Evolutionary conservation across 2,888 invertebrate species (phyloP), one percentile per base, ranked within the genome.

Genomic region (Epirrita christyi): DNA sequence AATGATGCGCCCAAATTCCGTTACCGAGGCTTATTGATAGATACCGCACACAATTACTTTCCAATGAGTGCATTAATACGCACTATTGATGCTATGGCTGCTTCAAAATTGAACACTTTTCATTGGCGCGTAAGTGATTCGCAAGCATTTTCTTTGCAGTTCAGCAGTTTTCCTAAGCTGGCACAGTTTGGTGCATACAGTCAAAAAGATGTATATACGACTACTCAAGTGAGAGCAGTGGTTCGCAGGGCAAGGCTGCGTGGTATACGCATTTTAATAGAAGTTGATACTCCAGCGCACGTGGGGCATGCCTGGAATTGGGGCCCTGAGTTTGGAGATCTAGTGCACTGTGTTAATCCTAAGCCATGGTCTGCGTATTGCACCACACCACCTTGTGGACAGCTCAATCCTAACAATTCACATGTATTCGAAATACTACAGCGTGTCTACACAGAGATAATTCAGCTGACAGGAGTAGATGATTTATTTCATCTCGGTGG

Each of bases 71-170:
- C 94, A 55, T 88, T 96, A 43, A 93, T 95, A 71, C 92, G 94
- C 6, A 95, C 96, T 13, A 86, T 98, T 72, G 95, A 96, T 54
- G 97, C 95, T 3, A 98, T 98, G 98, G 95, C 96, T 0, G 94
- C 96, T 60, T 94, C 95, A 62, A 98, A 98, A 86, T 86, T 98
- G 49, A 98, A 98, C 83, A 96, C 97, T 0, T 96, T 98, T 76
- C 98, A 98, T 79, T 98, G 98, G 98, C 96, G 96, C 72, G 93
- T 96, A 21, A 95, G 95, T 0, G 98, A 98, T 80, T 96, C 97
- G 3, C 97, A 98, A 81, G 96, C 97, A 60, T 98, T 98, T 88
- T 97, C 98, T 0, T 95, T 97, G 76, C 94, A 95, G 61, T 94
- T 96, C 53, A 94, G 95, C 13, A 92, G 93, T 61, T 94, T 95